A percentile compares a stretch with the other conserved stretches of the same genome.
phyloP scores from a whole-genome alignment of 2,888 invertebrate genomes.

The Mermis nigrescens region DNA sequence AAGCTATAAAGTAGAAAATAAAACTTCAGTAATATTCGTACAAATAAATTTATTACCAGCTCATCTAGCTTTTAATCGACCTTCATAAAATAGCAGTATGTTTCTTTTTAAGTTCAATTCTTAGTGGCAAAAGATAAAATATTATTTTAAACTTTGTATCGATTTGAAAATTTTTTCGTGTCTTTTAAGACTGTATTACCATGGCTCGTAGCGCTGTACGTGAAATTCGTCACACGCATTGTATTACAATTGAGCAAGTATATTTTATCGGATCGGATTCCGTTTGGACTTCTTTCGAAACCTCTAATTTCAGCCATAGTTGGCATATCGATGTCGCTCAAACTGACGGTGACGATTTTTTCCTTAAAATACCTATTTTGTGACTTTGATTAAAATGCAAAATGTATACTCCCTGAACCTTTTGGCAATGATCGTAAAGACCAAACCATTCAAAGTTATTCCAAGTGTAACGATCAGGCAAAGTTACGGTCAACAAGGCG shows the following conservation, averaged over 20 bases:
- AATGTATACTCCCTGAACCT: neutral
- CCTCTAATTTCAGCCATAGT: constrained; percentile 14
- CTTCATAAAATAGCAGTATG: too few species aligned
- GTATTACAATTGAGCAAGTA: constrained; percentile 21
- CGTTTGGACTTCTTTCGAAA: constrained; percentile 5
- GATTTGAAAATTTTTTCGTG: too few species aligned
- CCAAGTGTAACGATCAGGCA: constrained; percentile 17
- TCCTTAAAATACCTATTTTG: constrained; percentile 16
- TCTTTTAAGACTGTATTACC: too few species aligned
- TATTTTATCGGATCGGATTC: constrained; percentile 9
- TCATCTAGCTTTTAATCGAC: too few species aligned
- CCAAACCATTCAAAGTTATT: constrained; percentile 24
- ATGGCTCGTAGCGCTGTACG: constrained; percentile 7
- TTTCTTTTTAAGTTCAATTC: too few species aligned
- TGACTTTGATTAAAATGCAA: too few species aligned
- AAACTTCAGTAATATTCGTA: too few species aligned
- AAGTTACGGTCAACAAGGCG: constrained; percentile 15
- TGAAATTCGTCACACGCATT: constrained; percentile 21
- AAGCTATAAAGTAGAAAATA: too few species aligned
- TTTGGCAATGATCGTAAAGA: constrained; percentile 21
- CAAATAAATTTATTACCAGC: too few species aligned
- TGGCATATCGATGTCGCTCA: constrained; percentile 19
- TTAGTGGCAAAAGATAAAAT: too few species aligned
- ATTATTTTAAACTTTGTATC: constrained; percentile 5
- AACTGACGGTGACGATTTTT: constrained; percentile 15